Base-by-base conservation (phyloP, 2,113 vertebrate genomes). In the Suncus etruscus region DNA sequence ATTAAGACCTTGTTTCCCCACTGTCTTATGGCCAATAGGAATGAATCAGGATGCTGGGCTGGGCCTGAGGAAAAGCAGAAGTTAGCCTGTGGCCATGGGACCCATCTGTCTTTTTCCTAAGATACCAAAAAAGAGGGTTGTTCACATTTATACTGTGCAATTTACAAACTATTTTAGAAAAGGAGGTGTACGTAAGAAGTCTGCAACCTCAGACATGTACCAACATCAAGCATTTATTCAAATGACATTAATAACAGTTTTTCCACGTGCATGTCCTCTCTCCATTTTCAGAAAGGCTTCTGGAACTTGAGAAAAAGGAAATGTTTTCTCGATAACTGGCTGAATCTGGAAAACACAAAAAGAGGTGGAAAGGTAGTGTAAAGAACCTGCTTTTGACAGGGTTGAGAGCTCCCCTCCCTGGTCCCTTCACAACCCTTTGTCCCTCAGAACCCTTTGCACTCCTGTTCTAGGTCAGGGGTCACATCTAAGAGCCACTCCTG, bases 201-300 rank as follows among this genome's bases (percentile, higher is more conserved):
- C n/a, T 27, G 27, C 47, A 14, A 93, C 31, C 47, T 9, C 31
- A 83, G 14, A 72, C 27, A 22, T 16, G 18, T 51, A 50, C 47
- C 82, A 61, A 18, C 27, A 9, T 31, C 80, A 81, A 24, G 1
- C 47, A 61, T 91, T 95, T 91, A 92, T 97, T 80, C 98, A 88
- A 83, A 96, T 90, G 47, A 99, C 96, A 81, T 97, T 93, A 54
- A 99, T 97, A 18, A 99, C 99, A 0, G 98, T 99, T 97, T 99
- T 99, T 58, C 99, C 99, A 77, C 99, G 97, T 14, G 99, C 98
- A 0, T 99, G 99, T 73, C 99, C 99, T 93, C 97, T 96, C 97
- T 99, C 99, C 95, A 99, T 45, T 96, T 99, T 99, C 95, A 97
- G 96, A 65, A 99, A 98, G 85, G 99, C 99, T 95, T 99, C 97